Evolutionary conservation across 2,888 invertebrate species (phyloP).

Genomic region (Glaucopsyche alexis): DNA sequence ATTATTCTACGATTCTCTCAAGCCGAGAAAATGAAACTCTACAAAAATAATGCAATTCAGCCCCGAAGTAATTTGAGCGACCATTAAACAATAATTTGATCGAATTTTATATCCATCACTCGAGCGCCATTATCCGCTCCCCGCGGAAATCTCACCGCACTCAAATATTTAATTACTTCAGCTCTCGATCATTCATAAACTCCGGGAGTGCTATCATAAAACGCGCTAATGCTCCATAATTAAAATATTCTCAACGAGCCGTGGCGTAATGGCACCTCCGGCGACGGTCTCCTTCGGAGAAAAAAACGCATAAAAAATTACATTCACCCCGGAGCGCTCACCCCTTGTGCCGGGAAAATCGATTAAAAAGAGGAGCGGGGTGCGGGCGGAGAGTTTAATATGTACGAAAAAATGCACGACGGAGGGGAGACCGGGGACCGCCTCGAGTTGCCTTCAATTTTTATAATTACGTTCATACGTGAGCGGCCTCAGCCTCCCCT

Average conservation of each 20-base stretch:
- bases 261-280: constrained; percentile 80
- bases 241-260: constrained; percentile 81
- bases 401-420: constrained; percentile 80
- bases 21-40: constrained; percentile 38
- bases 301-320: constrained; percentile 81
- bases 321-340: constrained; percentile 80
- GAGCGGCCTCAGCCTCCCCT: constrained; percentile 61
- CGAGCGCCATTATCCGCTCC: constrained; percentile 60
- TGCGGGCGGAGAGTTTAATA: constrained; percentile 73
- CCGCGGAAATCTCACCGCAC: constrained; percentile 78
- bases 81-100: constrained; percentile 77
- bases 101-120: constrained; percentile 77
- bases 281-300: constrained; percentile 73
- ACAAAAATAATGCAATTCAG: constrained; percentile 42
- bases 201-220: constrained; percentile 79
- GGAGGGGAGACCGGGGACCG: constrained; percentile 68
- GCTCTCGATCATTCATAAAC: constrained; percentile 78
- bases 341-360: constrained; percentile 80
- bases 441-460: constrained; percentile 76
- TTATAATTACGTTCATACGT: constrained; percentile 82
- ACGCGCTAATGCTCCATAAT: constrained; percentile 81
- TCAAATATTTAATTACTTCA: constrained; percentile 80
- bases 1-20: background rate
- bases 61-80: constrained; percentile 64
- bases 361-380: constrained; percentile 80